Evolutionary conservation across 2,888 invertebrate species (phyloP), one percentile per base, ranked within the genome.

Genomic region (Pristionchus maxplancki): DNA sequence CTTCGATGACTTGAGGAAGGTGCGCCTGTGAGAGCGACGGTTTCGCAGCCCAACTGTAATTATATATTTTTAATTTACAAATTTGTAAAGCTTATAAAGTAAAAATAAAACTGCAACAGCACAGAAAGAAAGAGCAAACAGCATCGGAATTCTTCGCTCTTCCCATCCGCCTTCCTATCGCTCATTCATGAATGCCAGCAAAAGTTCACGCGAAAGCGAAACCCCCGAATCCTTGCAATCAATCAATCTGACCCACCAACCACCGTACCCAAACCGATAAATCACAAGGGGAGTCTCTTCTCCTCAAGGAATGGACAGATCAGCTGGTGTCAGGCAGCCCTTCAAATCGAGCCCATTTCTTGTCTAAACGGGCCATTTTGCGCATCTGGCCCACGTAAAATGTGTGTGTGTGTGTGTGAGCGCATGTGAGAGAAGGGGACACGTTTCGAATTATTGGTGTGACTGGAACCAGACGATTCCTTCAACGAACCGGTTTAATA

Each of bases 1-100:
- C 53, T 13, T 83, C 82, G 0, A 11, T 83, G 31, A 53, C 5
- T 15, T 50, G 82, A 0, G 82, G 82, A n/a, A 83, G 53, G 44
- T 53, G 37, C 50, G 82, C 53, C n/a, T 83, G 82, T 34, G 82
- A 83, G 5, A 83, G 40, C n/a, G 78, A 78, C n/a, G 44, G 44
- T 44, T 44, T 78, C 5, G 37, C 20, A 5, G 71, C 34, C 78
- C 78, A 78, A 48, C 78, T 78, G 78, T 20, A 78, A 44, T 48
- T 48, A 34, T 40, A n/a, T n/a, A n/a, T n/a, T n/a, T n/a, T n/a
- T n/a, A 44, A 11, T 44, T 44, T 44, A 11, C 48, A 48, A 78
- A 6, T 24, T 78, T 78, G 37, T 13, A 64, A 8, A 53, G 53
- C 17, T 31, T 17, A 71, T 5, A 71, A 17, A 67, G 37, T 3